Conservation (phyloP, 2,888 invertebrate genomes). For the Argyresthia goedartella region DNA sequence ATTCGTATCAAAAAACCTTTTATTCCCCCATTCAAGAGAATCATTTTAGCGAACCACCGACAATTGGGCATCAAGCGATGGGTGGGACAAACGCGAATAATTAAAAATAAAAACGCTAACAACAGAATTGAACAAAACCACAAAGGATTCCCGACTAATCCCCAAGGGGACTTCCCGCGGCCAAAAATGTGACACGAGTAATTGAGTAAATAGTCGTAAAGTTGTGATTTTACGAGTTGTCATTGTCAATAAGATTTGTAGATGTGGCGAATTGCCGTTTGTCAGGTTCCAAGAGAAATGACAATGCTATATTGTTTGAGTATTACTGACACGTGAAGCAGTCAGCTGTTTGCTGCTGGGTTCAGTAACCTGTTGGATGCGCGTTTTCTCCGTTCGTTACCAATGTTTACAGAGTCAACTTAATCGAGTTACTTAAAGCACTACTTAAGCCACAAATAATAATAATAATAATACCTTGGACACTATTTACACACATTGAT, state of each 20-base stretch:
- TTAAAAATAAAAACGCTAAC: neutral
- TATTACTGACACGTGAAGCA: neutral
- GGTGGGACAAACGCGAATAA: too few relatives aligned
- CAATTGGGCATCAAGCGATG: too few relatives aligned
- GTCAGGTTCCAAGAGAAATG: neutral
- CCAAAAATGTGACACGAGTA: neutral
- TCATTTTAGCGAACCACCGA: too few relatives aligned
- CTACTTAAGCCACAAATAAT: too few relatives aligned
- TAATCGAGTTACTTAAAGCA: too few relatives aligned
- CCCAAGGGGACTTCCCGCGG: neutral
- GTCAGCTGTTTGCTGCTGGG: neutral
- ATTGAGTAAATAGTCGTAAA: constrained; percentile 5
- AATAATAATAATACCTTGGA: too few relatives aligned
- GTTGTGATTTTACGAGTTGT: neutral
- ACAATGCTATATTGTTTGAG: constrained; percentile 2
- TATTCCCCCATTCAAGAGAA: too few relatives aligned
- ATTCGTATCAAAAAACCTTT: too few relatives aligned
- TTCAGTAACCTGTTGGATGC: neutral
- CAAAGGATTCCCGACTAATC: neutral
- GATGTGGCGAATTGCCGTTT: constrained; percentile 2
- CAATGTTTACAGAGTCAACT: too few relatives aligned
- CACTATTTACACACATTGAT: too few relatives aligned
- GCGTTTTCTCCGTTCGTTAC: too few relatives aligned
- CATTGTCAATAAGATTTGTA: constrained; percentile 3
- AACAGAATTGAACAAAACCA: neutral